Conservation (phyloP, 2,797 vertebrate genomes). For the Halcyon badia region DNA sequence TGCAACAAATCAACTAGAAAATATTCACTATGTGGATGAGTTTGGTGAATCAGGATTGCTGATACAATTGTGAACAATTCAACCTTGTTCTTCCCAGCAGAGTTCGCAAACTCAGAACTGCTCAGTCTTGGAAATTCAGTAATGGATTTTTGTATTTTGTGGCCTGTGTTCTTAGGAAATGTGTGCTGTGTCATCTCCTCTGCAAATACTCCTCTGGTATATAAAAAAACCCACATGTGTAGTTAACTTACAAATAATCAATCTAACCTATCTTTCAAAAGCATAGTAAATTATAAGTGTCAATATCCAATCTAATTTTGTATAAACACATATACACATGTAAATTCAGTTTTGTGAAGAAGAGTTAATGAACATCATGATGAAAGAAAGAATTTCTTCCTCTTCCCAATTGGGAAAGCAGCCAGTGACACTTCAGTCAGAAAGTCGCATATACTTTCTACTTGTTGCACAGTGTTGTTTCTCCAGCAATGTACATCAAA, state of each 20-base stretch:
- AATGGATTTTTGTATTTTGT: neutral
- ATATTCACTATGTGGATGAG: neutral
- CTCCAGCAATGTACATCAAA: neutral
- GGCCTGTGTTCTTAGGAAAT: neutral
- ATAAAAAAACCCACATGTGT: rapidly evolving
- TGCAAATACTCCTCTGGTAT: neutral
- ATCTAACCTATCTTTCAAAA: neutral
- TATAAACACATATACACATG: neutral
- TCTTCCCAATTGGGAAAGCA: neutral
- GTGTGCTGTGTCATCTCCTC: neutral
- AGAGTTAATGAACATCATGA: neutral
- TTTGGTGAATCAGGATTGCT: neutral
- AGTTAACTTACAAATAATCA: neutral
- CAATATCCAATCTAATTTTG: neutral
- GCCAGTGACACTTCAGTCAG: neutral
- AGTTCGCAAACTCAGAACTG: neutral
- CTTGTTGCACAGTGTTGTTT: neutral
- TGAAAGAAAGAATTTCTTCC: neutral
- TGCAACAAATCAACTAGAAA: neutral
- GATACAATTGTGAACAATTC: neutral
- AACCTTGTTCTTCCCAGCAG: neutral
- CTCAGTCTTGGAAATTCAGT: neutral
- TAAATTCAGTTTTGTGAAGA: neutral
- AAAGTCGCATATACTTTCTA: neutral
- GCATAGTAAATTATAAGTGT: neutral